Conservation (phyloP, 2,797 vertebrate species). For the Tragopan temminckii region DNA sequence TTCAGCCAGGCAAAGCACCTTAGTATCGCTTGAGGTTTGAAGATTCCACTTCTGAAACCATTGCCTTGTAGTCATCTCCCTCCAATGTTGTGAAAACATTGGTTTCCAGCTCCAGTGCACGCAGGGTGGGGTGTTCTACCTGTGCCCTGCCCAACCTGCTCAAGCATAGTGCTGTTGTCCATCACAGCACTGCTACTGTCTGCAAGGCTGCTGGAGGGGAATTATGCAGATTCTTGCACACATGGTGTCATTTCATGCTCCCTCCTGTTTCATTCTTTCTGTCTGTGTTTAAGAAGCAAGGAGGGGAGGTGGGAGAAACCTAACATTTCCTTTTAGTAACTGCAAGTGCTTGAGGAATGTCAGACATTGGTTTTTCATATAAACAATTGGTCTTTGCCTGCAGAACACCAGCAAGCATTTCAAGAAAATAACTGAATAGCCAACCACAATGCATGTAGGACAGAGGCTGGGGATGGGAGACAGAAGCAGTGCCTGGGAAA, state of each 20-base stretch:
- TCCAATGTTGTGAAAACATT: neutral
- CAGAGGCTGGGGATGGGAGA: neutral
- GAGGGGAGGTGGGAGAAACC: neutral
- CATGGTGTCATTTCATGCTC: neutral
- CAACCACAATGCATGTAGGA: neutral
- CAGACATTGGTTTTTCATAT: neutral
- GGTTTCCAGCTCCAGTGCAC: constrained; percentile 34
- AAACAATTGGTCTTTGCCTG: neutral
- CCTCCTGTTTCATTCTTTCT: neutral
- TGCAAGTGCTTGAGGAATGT: neutral
- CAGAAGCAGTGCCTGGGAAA: neutral
- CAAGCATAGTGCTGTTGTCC: neutral
- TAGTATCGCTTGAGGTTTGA: neutral
- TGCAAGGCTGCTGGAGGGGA: neutral
- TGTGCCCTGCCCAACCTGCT: neutral
- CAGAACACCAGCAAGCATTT: neutral
- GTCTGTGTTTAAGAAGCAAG: constrained; percentile 1
- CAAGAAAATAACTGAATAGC: neutral
- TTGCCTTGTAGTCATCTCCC: constrained; percentile 6
- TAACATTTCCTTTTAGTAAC: neutral
- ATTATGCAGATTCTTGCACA: neutral
- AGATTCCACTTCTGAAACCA: neutral
- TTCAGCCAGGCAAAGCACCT: neutral
- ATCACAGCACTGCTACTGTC: neutral
- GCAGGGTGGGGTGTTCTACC: neutral